Evolutionary conservation across 2,888 invertebrate genomes (phyloP).

Genomic region (Arge pagana): DNA sequence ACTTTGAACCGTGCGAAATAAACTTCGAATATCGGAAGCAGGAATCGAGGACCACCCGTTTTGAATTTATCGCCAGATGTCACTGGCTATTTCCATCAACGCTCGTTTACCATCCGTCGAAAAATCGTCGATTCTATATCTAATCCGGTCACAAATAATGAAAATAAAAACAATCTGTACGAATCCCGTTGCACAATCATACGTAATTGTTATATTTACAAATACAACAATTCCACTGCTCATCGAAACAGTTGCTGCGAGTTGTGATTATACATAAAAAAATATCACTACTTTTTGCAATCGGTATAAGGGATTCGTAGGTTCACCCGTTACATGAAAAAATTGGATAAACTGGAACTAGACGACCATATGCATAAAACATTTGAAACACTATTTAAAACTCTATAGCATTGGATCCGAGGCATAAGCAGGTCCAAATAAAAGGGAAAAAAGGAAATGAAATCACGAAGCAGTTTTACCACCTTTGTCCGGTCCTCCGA

Average conservation of each 20-base stretch:
- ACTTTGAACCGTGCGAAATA: constrained; percentile 8
- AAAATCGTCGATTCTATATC: constrained; percentile 14
- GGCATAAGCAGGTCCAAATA: neutral
- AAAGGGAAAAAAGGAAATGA: constrained; percentile 5
- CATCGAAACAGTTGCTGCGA: too few species aligned
- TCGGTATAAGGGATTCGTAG: too few species aligned
- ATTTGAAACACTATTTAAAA: constrained; percentile 12
- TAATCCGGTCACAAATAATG: constrained; percentile 11
- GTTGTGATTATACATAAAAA: too few species aligned
- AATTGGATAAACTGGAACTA: neutral
- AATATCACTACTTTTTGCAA: too few species aligned
- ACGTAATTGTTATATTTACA: too few species aligned
- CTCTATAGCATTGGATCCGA: constrained; percentile 7
- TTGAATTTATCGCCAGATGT: neutral
- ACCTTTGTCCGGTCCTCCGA: constrained; percentile 15
- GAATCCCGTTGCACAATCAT: too few species aligned
- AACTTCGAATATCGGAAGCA: neutral
- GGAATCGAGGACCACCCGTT: neutral
- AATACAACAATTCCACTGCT: too few species aligned
- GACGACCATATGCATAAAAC: constrained; percentile 16
- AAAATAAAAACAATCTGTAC: too few species aligned
- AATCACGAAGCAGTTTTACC: constrained; percentile 7
- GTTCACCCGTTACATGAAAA: constrained; percentile 5
- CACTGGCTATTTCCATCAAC: neutral
- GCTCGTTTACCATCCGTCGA: constrained; percentile 6